Evolutionary conservation across 2,113 vertebrate species (phyloP), one percentile per base, ranked within the genome.

Genomic region (Hiodon alosoides): DNA sequence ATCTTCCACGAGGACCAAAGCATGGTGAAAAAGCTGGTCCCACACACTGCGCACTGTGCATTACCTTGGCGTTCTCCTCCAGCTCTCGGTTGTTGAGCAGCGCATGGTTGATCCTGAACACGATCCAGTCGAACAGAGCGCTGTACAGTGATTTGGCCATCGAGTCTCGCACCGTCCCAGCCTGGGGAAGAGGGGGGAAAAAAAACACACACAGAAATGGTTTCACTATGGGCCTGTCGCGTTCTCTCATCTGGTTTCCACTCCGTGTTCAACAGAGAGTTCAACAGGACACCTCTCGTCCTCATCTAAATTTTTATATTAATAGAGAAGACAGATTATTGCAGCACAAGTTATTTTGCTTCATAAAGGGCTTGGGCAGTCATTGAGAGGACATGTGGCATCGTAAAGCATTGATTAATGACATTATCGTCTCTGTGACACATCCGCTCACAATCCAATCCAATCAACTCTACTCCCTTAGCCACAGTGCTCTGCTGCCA

Each of bases 21-120:
- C 54, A 57, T 57, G 54, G 54, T 57, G 5, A 2, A 5, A 69
- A n/a, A 69, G 3, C 3, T 7, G 31, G 65, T 51, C 65, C 67
- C n/a, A 5, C 47, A 4, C 9, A 16, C 3, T 10, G 11, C 31
- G 8, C 17, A 47, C 54, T 46, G 3, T 17, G n/a, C 50, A 76
- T 82, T 88, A 98, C 97, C 94, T 97, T 95, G 79, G 89, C 90
- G 79, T 83, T 92, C 72, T 96, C 94, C 78, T 95, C 94, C 85
- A 98, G 85, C 81, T 98, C 96, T 84, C 93, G 94, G 11, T 90
- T 93, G 86, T 96, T 97, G 80, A 99, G 92, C 83, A 99, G 93
- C 0, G 97, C 96, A 0, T 99, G 97, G 89, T 99, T 99, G 89
- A 99, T 99, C 79, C 97, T 91, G 91, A 99, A 98, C 83, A 99